Evolutionary conservation across 2,797 vertebrate species (phyloP).

Genomic region (Myoxocephalus aenaeus): DNA sequence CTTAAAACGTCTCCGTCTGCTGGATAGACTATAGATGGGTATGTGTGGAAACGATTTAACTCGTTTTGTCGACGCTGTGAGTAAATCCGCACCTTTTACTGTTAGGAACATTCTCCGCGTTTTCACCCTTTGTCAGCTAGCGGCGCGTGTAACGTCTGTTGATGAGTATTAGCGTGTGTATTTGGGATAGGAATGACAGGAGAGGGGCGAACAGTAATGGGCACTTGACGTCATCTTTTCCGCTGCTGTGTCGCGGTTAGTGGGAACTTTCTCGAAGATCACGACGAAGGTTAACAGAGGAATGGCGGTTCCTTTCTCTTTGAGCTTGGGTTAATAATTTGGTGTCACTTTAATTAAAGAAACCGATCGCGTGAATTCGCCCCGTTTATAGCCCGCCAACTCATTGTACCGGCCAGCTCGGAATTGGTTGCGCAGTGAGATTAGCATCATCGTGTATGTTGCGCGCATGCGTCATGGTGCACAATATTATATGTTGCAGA

Average conservation of each 20-base stretch:
- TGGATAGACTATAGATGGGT: conserved; percentile 67
- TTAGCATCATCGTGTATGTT: conserved; percentile 75
- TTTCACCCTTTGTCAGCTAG: background rate
- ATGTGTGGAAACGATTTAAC: conserved; percentile 70
- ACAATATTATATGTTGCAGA: conserved; percentile 80
- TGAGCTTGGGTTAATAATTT: background rate
- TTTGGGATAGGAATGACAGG: conserved; percentile 46
- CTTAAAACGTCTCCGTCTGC: conserved; percentile 75
- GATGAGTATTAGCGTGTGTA: conserved; percentile 17
- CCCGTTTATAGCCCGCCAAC: conserved; percentile 16
- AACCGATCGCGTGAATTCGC: background rate
- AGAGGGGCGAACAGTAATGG: conserved; percentile 61
- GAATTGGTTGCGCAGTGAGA: conserved; percentile 86
- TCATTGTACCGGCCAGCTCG: conserved; percentile 29
- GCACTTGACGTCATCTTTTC: conserved; percentile 87
- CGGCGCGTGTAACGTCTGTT: background rate
- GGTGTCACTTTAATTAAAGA: background rate
- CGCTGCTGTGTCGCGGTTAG: conserved; percentile 80
- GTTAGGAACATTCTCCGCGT: conserved; percentile 3
- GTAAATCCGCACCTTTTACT: conserved; percentile 31
- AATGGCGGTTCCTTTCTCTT: background rate
- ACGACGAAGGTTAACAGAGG: conserved; percentile 30
- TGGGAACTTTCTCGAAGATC: conserved; percentile 85
- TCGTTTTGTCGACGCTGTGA: conserved; percentile 12
- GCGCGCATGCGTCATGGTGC: conserved; percentile 81